A percentile compares a stretch with the other conserved stretches of the same genome.
Evolutionary conservation across 2,888 invertebrate genomes (phyloP).

Genomic region (Archips xylosteana): DNA sequence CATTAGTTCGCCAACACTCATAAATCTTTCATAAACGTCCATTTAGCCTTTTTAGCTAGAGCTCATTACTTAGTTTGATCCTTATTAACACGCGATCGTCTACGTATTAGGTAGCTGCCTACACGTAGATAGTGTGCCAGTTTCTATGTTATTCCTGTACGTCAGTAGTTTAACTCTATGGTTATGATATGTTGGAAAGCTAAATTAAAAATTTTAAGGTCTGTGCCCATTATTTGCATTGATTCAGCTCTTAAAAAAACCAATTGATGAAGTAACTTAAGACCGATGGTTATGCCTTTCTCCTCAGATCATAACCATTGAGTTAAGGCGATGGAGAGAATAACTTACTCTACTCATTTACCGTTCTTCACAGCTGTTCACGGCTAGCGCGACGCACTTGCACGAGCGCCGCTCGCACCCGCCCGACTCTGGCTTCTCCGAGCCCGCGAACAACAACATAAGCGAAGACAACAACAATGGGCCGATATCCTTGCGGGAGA

Average conservation of each 20-base stretch:
- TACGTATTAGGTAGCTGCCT: conserved; percentile 6
- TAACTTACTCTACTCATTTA: not conserved
- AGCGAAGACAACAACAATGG: conserved; percentile 85
- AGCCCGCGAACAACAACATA: conserved; percentile 78
- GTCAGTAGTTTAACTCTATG: not conserved
- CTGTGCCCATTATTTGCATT: too few relatives aligned
- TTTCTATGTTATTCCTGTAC: not conserved
- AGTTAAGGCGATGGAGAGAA: not conserved
- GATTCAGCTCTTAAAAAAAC: too few relatives aligned
- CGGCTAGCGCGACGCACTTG: conserved; percentile 74
- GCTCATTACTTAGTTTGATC: conserved; percentile 19
- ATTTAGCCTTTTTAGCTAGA: conserved; percentile 20
- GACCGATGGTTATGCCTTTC: too few relatives aligned
- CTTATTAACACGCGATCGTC: conserved; percentile 35
- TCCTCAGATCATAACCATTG: not conserved
- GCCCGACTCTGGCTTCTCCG: conserved; percentile 77
- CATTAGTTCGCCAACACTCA: conserved; percentile 28
- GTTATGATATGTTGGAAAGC: not conserved
- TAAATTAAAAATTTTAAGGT: too few relatives aligned
- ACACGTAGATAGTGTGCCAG: conserved; percentile 4
- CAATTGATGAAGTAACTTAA: too few relatives aligned
- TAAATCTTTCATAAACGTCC: conserved; percentile 35
- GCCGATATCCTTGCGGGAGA: conserved; percentile 82
- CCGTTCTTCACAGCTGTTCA: conserved; percentile 67
- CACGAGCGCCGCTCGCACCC: conserved; percentile 74